Conservation (phyloP, 2,797 vertebrate genomes). For the Bradypodion ventrale region DNA sequence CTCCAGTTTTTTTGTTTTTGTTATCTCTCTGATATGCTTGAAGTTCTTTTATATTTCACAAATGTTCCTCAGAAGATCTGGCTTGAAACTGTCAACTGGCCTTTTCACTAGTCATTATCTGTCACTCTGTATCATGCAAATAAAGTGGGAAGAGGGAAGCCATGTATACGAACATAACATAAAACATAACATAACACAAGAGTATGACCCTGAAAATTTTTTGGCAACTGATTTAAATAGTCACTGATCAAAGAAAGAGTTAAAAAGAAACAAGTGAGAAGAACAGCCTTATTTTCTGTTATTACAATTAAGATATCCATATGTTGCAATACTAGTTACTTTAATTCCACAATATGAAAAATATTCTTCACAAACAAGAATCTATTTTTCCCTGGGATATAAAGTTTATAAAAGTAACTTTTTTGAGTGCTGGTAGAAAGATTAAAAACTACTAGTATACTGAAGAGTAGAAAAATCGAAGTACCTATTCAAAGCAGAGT, state of each 20-base stretch:
- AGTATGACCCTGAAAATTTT: no score
- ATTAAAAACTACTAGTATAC: no score
- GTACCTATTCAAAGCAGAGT: not conserved
- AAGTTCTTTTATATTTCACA: not conserved
- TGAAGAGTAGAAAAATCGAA: not conserved
- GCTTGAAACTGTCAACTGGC: no score
- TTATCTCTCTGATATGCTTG: no score
- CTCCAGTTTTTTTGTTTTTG: no score
- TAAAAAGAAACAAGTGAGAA: not conserved
- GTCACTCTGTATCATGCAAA: no score
- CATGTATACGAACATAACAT: no score
- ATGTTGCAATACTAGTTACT: not conserved
- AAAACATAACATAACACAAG: no score
- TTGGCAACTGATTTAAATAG: not conserved
- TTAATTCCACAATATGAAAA: not conserved
- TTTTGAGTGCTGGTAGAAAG: no score
- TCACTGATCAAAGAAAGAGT: not conserved
- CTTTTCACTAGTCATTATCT: no score
- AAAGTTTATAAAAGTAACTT: not conserved
- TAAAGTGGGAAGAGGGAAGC: no score
- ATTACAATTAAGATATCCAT: not conserved
- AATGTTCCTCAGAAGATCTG: not conserved
- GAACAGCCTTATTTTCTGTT: not conserved
- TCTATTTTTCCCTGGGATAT: not conserved
- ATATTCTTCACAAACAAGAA: not conserved